These are phyloP conservation scores for Trematomus bernacchii DNA, from an alignment of 2,797 vertebrate genomes.

Conservation along the genomic window DNA sequence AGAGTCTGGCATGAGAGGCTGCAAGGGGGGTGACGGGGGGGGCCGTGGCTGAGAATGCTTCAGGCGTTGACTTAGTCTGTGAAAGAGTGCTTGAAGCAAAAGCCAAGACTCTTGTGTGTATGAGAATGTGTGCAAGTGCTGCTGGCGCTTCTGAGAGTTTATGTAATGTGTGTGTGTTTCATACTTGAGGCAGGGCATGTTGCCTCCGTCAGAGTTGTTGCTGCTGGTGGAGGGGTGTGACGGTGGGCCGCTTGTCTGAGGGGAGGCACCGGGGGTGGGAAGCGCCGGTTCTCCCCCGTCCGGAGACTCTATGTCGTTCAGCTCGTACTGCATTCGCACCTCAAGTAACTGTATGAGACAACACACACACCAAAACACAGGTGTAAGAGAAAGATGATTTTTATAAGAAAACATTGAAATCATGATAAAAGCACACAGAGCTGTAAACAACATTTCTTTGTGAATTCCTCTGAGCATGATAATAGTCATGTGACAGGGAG, in stretches of 20 bases:
- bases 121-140: constrained; percentile 31
- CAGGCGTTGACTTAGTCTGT: constrained; percentile 62
- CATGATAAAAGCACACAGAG: not conserved
- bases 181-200: constrained; percentile 97
- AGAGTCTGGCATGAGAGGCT: constrained; percentile 56
- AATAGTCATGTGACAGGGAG: constrained; percentile 11
- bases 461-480: constrained; percentile 11
- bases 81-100: constrained; percentile 74
- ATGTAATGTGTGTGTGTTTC: constrained; percentile 47
- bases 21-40: constrained; percentile 46
- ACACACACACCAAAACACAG: constrained; percentile 17
- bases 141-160: constrained; percentile 33
- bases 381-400: not conserved
- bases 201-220: constrained; percentile 97
- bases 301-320: constrained; percentile 94
- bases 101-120: constrained; percentile 55
- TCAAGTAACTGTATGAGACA: constrained; percentile 91
- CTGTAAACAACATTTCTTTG: constrained; percentile 15
- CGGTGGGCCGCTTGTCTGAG: constrained; percentile 90
- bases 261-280: constrained; percentile 91
- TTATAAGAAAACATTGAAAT: not conserved
- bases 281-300: constrained; percentile 86
- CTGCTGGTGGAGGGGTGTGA: constrained; percentile 96
- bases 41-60: constrained; percentile 64
- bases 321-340: constrained; percentile 94